Percentiles rank a stretch among this genome's conserved stretches.
Conservation (phyloP, 1,140 invertebrate species). For the Eupristina koningsbergeri region DNA sequence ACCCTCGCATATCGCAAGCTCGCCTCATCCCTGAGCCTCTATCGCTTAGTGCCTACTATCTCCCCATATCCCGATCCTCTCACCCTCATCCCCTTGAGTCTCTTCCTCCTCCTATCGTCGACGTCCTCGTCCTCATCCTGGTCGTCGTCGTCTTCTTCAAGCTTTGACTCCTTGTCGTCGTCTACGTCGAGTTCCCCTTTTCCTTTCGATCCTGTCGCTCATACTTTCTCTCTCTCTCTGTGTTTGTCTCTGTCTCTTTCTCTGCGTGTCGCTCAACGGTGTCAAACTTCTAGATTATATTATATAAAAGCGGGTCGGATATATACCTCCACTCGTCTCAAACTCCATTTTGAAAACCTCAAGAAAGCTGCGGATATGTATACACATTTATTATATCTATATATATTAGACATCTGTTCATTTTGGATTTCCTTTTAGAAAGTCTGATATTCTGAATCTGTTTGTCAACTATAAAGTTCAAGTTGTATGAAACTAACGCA, state of each 20-base stretch:
- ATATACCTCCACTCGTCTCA: slow-evolving; percentile 16
- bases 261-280: slow-evolving; percentile 40
- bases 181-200: slow-evolving; percentile 47
- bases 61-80: slow-evolving; percentile 67
- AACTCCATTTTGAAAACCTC: slow-evolving; percentile 40
- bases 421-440: neutral
- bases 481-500: neutral
- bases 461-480: neutral
- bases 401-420: neutral
- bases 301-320: slow-evolving; percentile 54
- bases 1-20: slow-evolving; percentile 42
- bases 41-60: slow-evolving; percentile 59
- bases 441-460: neutral
- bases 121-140: slow-evolving; percentile 32
- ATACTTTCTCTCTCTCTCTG: slow-evolving; percentile 37
- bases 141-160: slow-evolving; percentile 20
- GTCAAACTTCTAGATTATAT: slow-evolving; percentile 59
- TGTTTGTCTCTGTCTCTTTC: slow-evolving; percentile 48
- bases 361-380: neutral
- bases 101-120: neutral
- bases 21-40: slow-evolving; percentile 40
- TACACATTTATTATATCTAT: slow-evolving; percentile 21
- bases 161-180: slow-evolving; percentile 9
- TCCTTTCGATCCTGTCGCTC: slow-evolving; percentile 40
- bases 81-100: slow-evolving; percentile 51